These are phyloP conservation scores for Dryococelus australis DNA, from an alignment of 2,888 invertebrate species.

Conservation along the genomic window DNA sequence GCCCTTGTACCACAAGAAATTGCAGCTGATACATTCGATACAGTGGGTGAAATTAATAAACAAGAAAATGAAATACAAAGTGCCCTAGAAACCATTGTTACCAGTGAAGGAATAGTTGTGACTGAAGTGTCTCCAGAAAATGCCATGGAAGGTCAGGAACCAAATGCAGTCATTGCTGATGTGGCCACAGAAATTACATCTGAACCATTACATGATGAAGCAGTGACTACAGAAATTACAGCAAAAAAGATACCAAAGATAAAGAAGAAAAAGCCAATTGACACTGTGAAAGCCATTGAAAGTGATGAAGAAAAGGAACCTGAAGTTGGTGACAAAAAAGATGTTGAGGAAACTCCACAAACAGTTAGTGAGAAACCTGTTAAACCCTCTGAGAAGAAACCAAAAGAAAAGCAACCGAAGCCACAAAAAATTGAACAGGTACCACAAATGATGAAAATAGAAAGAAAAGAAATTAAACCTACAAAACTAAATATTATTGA, in stretches of 20 bases:
- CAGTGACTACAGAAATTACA: slow-evolving; percentile 60
- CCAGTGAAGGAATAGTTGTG: slow-evolving; percentile 35
- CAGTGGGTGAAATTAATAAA: neutral
- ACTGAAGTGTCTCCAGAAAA: slow-evolving; percentile 33
- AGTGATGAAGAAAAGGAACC: slow-evolving; percentile 40
- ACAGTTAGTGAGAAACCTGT: neutral
- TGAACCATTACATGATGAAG: slow-evolving; percentile 63
- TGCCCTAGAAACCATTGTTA: slow-evolving; percentile 29
- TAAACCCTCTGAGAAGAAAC: slow-evolving; percentile 20
- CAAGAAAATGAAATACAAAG: neutral
- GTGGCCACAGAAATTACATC: slow-evolving; percentile 53
- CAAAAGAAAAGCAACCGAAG: slow-evolving; percentile 33
- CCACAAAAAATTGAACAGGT: slow-evolving; percentile 37
- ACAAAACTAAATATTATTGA: slow-evolving; percentile 46
- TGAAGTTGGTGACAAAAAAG: neutral
- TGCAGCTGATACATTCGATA: neutral
- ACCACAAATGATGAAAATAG: slow-evolving; percentile 40
- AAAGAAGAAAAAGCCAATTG: slow-evolving; percentile 48
- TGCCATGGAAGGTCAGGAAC: neutral
- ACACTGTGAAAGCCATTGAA: slow-evolving; percentile 40
- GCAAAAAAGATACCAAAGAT: slow-evolving; percentile 52
- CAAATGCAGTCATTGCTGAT: slow-evolving; percentile 47
- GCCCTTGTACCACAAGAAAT: neutral
- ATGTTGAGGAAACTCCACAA: neutral
- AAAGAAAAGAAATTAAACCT: slow-evolving; percentile 47